These are phyloP conservation scores for Pollenia amentaria DNA, from an alignment of 2,888 invertebrate genomes.

Conservation along the genomic window DNA sequence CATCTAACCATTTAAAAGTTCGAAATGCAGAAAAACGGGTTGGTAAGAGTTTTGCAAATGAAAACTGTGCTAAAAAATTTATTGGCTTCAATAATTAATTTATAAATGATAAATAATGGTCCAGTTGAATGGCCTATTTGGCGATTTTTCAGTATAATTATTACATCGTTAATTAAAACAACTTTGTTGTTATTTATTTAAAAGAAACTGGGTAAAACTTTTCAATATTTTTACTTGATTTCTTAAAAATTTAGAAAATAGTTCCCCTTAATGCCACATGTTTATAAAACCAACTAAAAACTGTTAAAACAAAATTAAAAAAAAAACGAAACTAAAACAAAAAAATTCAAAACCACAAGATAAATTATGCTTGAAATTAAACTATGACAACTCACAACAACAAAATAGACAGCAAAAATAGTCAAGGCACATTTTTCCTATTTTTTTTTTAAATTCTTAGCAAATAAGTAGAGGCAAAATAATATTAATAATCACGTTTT, in stretches of 20 bases:
- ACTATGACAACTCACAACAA: background rate
- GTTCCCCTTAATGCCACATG: background rate
- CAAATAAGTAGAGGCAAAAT: background rate
- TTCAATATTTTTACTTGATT: too few relatives aligned
- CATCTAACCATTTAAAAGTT: background rate
- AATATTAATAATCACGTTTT: conserved; percentile 21
- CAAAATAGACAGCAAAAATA: background rate
- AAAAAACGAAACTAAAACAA: conserved; percentile 1
- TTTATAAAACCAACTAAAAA: background rate
- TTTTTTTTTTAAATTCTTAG: conserved; percentile 21
- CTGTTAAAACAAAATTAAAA: conserved; percentile 20
- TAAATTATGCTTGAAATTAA: background rate
- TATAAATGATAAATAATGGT: too few relatives aligned
- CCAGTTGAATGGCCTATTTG: too few relatives aligned
- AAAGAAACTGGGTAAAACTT: too few relatives aligned
- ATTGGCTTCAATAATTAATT: too few relatives aligned
- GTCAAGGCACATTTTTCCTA: conserved; percentile 16
- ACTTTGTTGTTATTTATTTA: too few relatives aligned
- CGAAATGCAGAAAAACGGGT: background rate
- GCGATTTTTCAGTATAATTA: background rate
- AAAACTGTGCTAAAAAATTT: too few relatives aligned
- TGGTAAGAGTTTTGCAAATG: background rate
- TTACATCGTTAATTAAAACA: background rate
- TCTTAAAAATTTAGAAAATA: too few relatives aligned
- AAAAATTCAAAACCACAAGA: conserved; percentile 27